Conservation (phyloP, 2,888 invertebrate genomes). For the Lamproptera curius region DNA sequence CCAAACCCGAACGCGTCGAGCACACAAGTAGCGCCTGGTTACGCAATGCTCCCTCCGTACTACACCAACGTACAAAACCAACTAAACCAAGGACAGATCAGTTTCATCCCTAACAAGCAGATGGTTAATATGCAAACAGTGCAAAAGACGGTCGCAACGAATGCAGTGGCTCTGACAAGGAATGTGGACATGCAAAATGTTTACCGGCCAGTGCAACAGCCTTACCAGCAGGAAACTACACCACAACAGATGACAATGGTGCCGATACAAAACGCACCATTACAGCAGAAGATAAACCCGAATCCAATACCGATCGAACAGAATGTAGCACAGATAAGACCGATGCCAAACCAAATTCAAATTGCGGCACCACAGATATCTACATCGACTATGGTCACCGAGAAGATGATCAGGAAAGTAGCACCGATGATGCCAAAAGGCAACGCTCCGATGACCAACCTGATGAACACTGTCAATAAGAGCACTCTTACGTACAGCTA, state of each 20-base stretch:
- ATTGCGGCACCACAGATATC: conserved; percentile 4
- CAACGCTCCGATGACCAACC: conserved; percentile 28
- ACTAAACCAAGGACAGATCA: conserved; percentile 33
- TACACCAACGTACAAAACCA: conserved; percentile 20
- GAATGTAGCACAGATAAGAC: conserved; percentile 24
- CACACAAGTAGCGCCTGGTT: conserved; percentile 9
- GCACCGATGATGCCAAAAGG: conserved; percentile 24
- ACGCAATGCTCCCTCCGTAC: conserved; percentile 13
- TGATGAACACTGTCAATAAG: conserved; percentile 31
- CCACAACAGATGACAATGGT: conserved; percentile 38
- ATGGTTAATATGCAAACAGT: conserved; percentile 28
- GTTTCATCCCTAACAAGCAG: conserved; percentile 21
- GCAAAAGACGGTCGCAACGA: conserved; percentile 29
- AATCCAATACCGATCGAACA: conserved; percentile 18
- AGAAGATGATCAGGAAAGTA: conserved; percentile 27
- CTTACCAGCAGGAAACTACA: conserved; percentile 21
- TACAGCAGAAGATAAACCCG: conserved; percentile 16
- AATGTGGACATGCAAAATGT: conserved; percentile 26
- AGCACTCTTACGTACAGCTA: conserved; percentile 39
- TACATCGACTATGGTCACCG: conserved; percentile 12
- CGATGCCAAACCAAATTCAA: conserved; percentile 21
- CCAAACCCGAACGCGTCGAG: conserved; percentile 8
- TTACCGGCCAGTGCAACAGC: conserved; percentile 24
- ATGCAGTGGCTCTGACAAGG: conserved; percentile 25
- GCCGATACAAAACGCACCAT: conserved; percentile 34